Evolutionary conservation across 2,113 vertebrate genomes (phyloP).

Genomic region (Cottus gobio): DNA sequence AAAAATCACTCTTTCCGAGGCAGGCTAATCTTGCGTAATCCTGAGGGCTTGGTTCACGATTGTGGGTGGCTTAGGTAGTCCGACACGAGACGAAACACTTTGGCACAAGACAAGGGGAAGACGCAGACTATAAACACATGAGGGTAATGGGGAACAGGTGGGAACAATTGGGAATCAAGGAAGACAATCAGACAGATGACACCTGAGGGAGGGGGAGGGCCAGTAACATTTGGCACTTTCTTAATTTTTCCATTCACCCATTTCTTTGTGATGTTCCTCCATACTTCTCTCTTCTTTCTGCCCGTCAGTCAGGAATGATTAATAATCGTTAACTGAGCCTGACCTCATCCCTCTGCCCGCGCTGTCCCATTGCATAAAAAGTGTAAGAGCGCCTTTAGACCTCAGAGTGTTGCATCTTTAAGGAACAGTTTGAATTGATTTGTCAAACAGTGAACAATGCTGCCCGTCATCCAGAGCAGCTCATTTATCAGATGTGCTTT

Average conservation of each 20-base stretch:
- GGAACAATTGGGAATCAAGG: too few relatives aligned
- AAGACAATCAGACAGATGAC: too few relatives aligned
- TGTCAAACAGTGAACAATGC: constrained; percentile 12
- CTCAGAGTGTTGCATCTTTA: not conserved
- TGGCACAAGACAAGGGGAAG: too few relatives aligned
- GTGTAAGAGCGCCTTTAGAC: constrained; percentile 6
- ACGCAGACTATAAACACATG: too few relatives aligned
- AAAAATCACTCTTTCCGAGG: too few relatives aligned
- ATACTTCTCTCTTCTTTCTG: not conserved
- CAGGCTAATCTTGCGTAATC: too few relatives aligned
- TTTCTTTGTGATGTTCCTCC: not conserved
- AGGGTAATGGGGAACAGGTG: too few relatives aligned
- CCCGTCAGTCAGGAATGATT: constrained; percentile 12
- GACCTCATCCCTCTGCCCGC: not conserved
- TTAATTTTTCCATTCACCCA: not conserved
- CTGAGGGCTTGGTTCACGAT: too few relatives aligned
- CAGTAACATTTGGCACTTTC: too few relatives aligned
- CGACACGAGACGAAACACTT: too few relatives aligned
- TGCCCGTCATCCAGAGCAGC: not conserved
- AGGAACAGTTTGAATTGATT: not conserved
- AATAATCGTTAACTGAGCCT: constrained; percentile 14
- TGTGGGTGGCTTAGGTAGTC: too few relatives aligned
- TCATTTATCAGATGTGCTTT: not conserved
- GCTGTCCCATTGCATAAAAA: not conserved
- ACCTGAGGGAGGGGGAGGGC: too few relatives aligned